Base-by-base conservation (phyloP, 2,113 vertebrate species). In the Scytalopus superciliaris region DNA sequence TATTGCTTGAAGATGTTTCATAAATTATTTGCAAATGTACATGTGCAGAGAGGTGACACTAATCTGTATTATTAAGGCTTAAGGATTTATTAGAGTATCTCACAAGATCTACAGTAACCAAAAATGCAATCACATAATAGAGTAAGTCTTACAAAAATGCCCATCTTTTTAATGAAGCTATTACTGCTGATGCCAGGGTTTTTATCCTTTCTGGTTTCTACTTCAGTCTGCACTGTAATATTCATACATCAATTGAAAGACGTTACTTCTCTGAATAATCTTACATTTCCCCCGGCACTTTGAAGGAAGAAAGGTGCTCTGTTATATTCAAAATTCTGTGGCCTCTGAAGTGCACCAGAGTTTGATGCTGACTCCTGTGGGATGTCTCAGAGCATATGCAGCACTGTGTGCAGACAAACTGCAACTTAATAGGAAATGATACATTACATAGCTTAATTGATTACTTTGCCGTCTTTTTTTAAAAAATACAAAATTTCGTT, bases 51-150 rank as follows among this genome's bases (percentile, higher is more conserved):
- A 28, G 67, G 40, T 74, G 39, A 56, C 31, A 70, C 19, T 88
- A 60, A 93, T 80, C 35, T 72, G 42, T 80, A 31, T 78, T 64
- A 80, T 70, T 75, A 92, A 77, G 86, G 66, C 67, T 63, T 81
- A 73, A 75, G 80, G 33, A 69, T 93, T 80, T 88, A 81, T 79
- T 90, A 80, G 45, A 88, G 12, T 47, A 53, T 93, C 57, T 85
- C 55, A 86, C 25, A 87, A 83, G 59, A 90, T 35, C 50, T 57
- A 16, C 5, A 66, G 57, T 49, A 95, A 82, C 57, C 69, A 56
- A 64, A 85, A 89, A 42, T 12, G 30, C 0, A 1, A 81, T 84
- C 33, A 84, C 7, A 3, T 37, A 64, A 49, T 19, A 78, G 10
- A 72, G 3, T 15, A 57, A 62, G 67, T 33, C 63, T 62, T 90